Conservation (phyloP, 2,888 invertebrate species). For the Lochmaea capreae region DNA sequence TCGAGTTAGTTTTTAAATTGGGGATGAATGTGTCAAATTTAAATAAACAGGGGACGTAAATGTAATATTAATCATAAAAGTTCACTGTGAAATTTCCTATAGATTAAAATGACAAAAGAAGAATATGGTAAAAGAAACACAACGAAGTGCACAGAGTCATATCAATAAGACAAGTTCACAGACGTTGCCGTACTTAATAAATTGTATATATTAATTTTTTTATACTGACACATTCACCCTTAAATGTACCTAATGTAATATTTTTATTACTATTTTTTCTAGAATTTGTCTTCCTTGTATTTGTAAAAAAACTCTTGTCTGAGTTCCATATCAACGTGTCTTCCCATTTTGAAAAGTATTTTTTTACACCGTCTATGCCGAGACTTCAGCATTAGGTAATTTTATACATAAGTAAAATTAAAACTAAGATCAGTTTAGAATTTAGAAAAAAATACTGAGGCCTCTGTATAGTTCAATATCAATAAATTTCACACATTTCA, state of each 20-base stretch:
- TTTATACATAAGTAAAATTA: constrained; percentile 30
- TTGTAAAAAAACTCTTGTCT: constrained; percentile 50
- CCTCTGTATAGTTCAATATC: constrained; percentile 34
- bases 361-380: constrained; percentile 40
- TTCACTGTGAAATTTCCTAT: too few relatives aligned
- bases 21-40: background rate
- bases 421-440: constrained; percentile 19
- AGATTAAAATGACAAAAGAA: too few relatives aligned
- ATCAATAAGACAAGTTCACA: too few relatives aligned
- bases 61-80: too few relatives aligned
- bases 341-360: constrained; percentile 52
- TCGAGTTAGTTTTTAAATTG: constrained; percentile 34
- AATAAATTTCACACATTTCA: constrained; percentile 35
- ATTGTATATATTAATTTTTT: background rate
- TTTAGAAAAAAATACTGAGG: constrained; percentile 31
- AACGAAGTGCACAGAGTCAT: too few relatives aligned
- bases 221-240: constrained; percentile 20
- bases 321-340: constrained; percentile 59
- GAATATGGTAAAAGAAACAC: too few relatives aligned
- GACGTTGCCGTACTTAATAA: background rate
- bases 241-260: constrained; percentile 20
- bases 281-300: constrained; percentile 58
- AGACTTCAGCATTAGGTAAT: constrained; percentile 37
- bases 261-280: constrained; percentile 46
- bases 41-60: constrained; percentile 30